These are phyloP conservation scores for Lysandra coridon DNA, from an alignment of 2,888 invertebrate genomes.

Conservation along the genomic window DNA sequence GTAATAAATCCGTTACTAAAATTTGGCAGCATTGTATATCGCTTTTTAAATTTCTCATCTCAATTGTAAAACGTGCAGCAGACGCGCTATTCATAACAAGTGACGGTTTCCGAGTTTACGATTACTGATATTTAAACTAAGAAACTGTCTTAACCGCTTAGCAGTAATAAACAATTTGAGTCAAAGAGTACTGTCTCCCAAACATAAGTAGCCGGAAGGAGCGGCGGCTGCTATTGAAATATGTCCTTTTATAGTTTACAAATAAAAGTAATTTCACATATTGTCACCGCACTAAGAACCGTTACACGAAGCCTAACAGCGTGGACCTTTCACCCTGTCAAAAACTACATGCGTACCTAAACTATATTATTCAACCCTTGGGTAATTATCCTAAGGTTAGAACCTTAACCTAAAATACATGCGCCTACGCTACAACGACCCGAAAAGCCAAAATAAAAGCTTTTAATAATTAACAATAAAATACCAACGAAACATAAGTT, in stretches of 20 bases:
- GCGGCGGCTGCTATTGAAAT: slow-evolving; percentile 55
- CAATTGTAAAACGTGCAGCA: neutral
- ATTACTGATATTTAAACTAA: neutral
- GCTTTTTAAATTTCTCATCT: neutral
- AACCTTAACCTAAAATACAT: slow-evolving; percentile 36
- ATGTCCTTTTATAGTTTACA: slow-evolving; percentile 58
- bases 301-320: slow-evolving; percentile 49
- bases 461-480: slow-evolving; percentile 33
- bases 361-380: slow-evolving; percentile 39
- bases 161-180: slow-evolving; percentile 39
- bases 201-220: slow-evolving; percentile 39
- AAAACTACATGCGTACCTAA: slow-evolving; percentile 39
- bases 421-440: slow-evolving; percentile 7
- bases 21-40: neutral
- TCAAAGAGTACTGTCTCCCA: slow-evolving; percentile 25
- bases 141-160: slow-evolving; percentile 42
- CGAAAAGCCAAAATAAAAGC: slow-evolving; percentile 31
- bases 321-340: slow-evolving; percentile 71
- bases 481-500: slow-evolving; percentile 17
- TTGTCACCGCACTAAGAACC: slow-evolving; percentile 51
- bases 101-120: slow-evolving; percentile 5
- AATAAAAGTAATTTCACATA: slow-evolving; percentile 63
- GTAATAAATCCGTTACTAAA: neutral
- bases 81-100: neutral
- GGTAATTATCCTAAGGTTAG: slow-evolving; percentile 36